These are phyloP conservation scores for Peromyscus eremicus DNA, from an alignment of 2,797 vertebrate species.

Conservation along the genomic window DNA sequence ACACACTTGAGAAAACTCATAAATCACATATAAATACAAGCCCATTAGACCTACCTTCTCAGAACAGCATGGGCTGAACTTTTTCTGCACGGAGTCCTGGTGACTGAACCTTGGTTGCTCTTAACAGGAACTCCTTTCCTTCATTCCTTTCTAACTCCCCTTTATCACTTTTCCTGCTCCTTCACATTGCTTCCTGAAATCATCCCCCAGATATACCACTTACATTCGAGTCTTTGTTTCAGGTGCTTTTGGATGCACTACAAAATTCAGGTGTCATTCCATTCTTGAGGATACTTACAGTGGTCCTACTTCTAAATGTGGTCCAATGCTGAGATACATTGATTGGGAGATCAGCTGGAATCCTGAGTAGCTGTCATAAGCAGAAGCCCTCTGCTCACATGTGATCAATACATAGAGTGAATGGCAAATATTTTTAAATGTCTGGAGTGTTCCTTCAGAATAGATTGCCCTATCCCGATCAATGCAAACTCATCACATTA, in stretches of 20 bases:
- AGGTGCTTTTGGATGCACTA: background rate
- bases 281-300: background rate
- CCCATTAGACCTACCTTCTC: background rate
- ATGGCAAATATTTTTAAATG: background rate
- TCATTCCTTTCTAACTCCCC: background rate
- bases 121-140: background rate
- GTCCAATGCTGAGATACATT: background rate
- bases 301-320: background rate
- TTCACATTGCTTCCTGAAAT: background rate
- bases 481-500: background rate
- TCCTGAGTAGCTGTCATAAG: background rate
- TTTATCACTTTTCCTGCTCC: background rate
- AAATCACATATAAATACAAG: background rate
- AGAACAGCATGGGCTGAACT: background rate
- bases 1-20: background rate
- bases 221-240: background rate
- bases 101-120: background rate
- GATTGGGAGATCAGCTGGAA: background rate
- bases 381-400: background rate
- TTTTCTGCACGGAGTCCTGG: background rate
- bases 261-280: background rate
- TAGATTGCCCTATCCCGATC: background rate
- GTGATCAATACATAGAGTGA: background rate
- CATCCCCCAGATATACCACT: background rate
- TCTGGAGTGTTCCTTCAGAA: background rate